Base-by-base conservation (phyloP, 2,888 invertebrate species). In the Synanthedon myopaeformis region DNA sequence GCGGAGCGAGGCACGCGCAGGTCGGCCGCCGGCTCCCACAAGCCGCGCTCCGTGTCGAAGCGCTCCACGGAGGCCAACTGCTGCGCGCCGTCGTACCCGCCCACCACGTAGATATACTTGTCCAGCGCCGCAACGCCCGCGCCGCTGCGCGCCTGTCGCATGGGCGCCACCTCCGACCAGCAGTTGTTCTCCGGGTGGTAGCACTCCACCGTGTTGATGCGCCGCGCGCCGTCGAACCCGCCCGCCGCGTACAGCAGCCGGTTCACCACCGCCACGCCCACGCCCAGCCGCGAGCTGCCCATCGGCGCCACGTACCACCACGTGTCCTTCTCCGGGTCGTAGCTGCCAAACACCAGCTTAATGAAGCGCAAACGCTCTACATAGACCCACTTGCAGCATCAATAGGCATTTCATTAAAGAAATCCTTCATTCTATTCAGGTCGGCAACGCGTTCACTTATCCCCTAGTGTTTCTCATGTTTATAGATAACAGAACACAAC, bases 151-250 rank as follows among this genome's bases (percentile, higher is more conserved):
- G 92, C 91, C 35, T 91, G 90, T 56, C 90, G 88, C 94, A 97
- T 95, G 1, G 95, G 85, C 13, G 93, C 90, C 57, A 96, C 90
- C 71, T 92, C 90, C 1, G 91, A 92, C 97, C 97, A 97, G 65
- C 92, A 91, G 74, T 97, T 92, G 74, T 94, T 94, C 82, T 97
- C 97, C 0, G 97, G 97, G 77, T 97, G 95, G 80, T 97, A 97
- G 79, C 96, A 95, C 84, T 97, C 97, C 1, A 92, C 95, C 42
- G 93, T 92, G 61, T 89, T 89, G 55, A 96, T 89, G 41, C 97
- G 89, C 35, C 93, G 89, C 13, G 87, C 88, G 23, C 97, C 97
- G 80, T 97, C 95, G 75, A 93, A 97, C 0, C 97, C 97, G 52
- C 97, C 97, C 51, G 96, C 93, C 0, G 96, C 96, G 79, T 93